Evolutionary conservation across 2,888 invertebrate species (phyloP), one percentile per base, ranked within the genome.

Genomic region (Synergus itoensis): DNA sequence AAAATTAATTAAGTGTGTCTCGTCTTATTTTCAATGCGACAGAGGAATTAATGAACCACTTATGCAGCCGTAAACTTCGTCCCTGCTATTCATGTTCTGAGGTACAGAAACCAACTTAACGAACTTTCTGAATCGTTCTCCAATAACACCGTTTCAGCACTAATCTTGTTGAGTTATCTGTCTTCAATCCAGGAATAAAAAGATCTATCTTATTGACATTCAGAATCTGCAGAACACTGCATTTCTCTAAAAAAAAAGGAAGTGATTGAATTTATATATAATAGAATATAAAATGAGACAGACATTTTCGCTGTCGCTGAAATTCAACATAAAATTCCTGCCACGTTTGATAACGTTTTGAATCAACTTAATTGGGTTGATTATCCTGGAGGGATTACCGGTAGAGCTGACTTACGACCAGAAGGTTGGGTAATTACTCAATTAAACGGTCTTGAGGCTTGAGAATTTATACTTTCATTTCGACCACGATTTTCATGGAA

Each of bases 401-500:
- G 18, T 21, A 45, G 41, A 45, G 43, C 45, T 67, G 43, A 67
- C 45, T 67, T 67, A 67, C 67, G 67, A 67, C 67, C 43, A 67
- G 18, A 67, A 67, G 43, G 45, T 67, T 67, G 67, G 67, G 67
- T 67, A 67, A 67, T 67, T 67, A 45, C 67, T 67, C 67, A 67
- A 67, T 67, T 67, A 67, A 67, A 67, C 45, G 45, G 21, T 67
- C 67, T 43, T 67, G 45, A 67, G 41, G 67, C 67, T 67, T 45
- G 14, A 67, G 67, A 67, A 67, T 67, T 67, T 67, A 40, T 67
- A 67, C 67, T 67, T 67, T 2, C 41, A 45, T 67, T 67, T 43
- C 14, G 67, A 67, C 18, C 45, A 67, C 43, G 43, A 43, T 43
- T 43, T 67, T 21, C 18, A 28, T 18, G 21, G 67, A 45, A 45